A percentile compares a stretch with the other conserved stretches of the same genome.
These are phyloP conservation scores for Drosophila albomicans DNA, from an alignment of 1,140 invertebrate genomes.

Conservation along the genomic window DNA sequence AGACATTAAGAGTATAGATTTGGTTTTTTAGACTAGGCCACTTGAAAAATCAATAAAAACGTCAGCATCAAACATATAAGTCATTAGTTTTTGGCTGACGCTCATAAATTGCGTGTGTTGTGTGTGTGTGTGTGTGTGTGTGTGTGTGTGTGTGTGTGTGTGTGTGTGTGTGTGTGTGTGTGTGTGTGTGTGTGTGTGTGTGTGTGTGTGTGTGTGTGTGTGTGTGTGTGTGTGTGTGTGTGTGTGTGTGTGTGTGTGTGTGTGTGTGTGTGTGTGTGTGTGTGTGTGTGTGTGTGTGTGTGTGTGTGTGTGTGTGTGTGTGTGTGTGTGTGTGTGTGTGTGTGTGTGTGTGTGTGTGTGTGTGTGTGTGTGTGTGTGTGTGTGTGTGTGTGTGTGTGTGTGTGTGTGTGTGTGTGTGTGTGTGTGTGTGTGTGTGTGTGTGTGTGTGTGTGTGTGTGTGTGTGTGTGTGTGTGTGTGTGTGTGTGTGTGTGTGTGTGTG, in stretches of 20 bases:
- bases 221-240: constrained; percentile 1
- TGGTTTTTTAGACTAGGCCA: constrained; percentile 6
- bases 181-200: neutral
- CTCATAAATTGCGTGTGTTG: constrained; percentile 26
- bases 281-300: constrained; percentile 3
- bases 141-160: constrained; percentile 4
- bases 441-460: constrained; percentile 1
- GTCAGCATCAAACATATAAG: constrained; percentile 69
- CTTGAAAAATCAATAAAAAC: constrained; percentile 76
- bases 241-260: constrained; percentile 3
- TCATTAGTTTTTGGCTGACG: constrained; percentile 66
- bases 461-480: constrained; percentile 3
- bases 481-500: constrained; percentile 3
- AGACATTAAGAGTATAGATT: neutral
- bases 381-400: neutral
- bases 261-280: constrained; percentile 3
- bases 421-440: neutral
- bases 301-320: constrained; percentile 3
- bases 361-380: constrained; percentile 4
- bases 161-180: neutral
- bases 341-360: constrained; percentile 4
- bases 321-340: constrained; percentile 4
- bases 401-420: neutral
- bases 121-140: constrained; percentile 4
- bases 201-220: neutral